phyloP scores from a whole-genome alignment of 2,888 invertebrate genomes.

The Sphaerophoria taeniata region DNA sequence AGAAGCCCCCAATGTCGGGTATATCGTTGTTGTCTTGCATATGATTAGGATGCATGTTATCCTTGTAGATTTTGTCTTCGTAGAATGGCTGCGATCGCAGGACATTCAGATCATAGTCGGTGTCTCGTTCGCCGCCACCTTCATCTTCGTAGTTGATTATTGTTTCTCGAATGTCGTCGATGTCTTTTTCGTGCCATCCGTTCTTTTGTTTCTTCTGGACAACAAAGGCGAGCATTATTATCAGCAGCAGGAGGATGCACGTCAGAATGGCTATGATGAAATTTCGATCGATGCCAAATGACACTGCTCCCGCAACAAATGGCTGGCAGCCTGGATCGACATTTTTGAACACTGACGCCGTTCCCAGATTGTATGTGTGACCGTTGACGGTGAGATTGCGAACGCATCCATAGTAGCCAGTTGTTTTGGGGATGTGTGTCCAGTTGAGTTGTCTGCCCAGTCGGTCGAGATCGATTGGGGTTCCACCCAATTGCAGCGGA shows the following conservation, averaged over 20 bases:
- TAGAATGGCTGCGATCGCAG: conserved; percentile 82
- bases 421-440: conserved; percentile 87
- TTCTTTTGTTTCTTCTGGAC: conserved; percentile 94
- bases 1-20: conserved; percentile 94
- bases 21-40: conserved; percentile 85
- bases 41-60: conserved; percentile 77
- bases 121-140: conserved; percentile 98
- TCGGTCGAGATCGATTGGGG: conserved; percentile 86
- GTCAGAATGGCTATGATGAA: conserved; percentile 95
- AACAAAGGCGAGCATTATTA: conserved; percentile 94
- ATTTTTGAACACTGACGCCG: conserved; percentile 88
- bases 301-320: conserved; percentile 89
- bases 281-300: conserved; percentile 93
- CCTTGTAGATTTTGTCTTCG: conserved; percentile 82
- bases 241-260: conserved; percentile 90
- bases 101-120: conserved; percentile 84
- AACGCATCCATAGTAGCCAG: conserved; percentile 94
- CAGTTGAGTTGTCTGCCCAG: conserved; percentile 87
- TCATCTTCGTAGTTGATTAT: conserved; percentile 99
- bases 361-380: conserved; percentile 94
- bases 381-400: conserved; percentile 94
- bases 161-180: conserved; percentile 98
- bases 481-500: conserved; percentile 93
- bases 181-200: conserved; percentile 94
- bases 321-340: conserved; percentile 90